phyloP scores from a whole-genome alignment of 2,113 vertebrate species.

The Corydoras maculifer region DNA sequence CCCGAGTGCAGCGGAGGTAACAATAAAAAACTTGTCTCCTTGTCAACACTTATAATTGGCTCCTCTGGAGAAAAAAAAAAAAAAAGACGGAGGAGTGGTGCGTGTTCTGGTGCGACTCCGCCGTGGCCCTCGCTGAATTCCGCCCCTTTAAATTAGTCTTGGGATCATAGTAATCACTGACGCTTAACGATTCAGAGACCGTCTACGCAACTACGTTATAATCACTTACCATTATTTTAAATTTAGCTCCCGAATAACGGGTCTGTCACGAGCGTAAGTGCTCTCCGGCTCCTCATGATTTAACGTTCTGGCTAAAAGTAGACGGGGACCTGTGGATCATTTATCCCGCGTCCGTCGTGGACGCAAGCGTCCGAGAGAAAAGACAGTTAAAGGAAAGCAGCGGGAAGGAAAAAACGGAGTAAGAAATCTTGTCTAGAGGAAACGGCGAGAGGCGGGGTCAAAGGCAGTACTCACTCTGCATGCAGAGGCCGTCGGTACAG shows the following conservation, averaged over 20 bases:
- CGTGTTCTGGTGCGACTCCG: neutral
- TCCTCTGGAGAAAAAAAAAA: constrained; percentile 4
- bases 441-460: neutral
- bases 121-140: constrained; percentile 28
- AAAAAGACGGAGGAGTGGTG: no score
- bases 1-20: constrained; percentile 13
- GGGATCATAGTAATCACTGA: constrained; percentile 47
- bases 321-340: constrained; percentile 21
- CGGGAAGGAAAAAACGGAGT: neutral
- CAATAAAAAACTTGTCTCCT: constrained; percentile 29
- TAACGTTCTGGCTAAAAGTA: constrained; percentile 23
- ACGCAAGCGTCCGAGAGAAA: neutral
- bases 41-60: constrained; percentile 43
- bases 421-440: no score
- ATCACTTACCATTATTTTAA: constrained; percentile 58
- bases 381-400: constrained; percentile 3
- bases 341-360: constrained; percentile 24
- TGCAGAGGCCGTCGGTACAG: constrained; percentile 95
- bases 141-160: constrained; percentile 44
- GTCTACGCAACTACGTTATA: constrained; percentile 49
- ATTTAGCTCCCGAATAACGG: constrained; percentile 50
- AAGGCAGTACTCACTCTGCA: constrained; percentile 86
- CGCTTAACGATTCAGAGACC: constrained; percentile 37
- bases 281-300: constrained; percentile 34
- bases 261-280: constrained; percentile 45